phyloP scores from a whole-genome alignment of 2,113 vertebrate genomes.

The Pundamilia nyererei region DNA sequence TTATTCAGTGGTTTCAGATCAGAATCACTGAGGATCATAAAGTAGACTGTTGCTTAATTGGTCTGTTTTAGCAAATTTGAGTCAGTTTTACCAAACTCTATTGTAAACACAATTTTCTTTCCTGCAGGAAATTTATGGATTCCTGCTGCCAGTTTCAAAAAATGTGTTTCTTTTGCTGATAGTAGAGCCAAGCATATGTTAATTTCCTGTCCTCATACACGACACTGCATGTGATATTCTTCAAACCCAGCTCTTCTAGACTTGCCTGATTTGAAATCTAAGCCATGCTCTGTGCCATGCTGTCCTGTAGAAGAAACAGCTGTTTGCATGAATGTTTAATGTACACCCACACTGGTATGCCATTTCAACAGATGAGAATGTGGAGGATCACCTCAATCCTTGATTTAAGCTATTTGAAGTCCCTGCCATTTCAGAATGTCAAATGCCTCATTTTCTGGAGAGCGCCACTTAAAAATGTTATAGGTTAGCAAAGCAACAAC shows the following conservation, averaged over 20 bases:
- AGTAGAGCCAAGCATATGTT: background rate
- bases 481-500: background rate
- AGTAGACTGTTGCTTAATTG: background rate
- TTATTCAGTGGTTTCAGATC: background rate
- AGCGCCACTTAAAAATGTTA: constrained; percentile 8
- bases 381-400: constrained; percentile 17
- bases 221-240: background rate
- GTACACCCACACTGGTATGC: constrained; percentile 32
- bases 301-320: constrained; percentile 58
- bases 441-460: constrained; percentile 28
- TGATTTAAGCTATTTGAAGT: constrained; percentile 47
- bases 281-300: constrained; percentile 20
- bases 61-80: background rate
- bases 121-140: background rate
- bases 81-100: background rate
- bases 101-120: background rate
- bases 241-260: background rate
- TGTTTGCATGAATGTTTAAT: constrained; percentile 75
- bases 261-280: constrained; percentile 36
- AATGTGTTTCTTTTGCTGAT: background rate
- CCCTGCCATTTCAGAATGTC: constrained; percentile 36
- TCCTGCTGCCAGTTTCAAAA: background rate
- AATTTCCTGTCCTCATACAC: background rate
- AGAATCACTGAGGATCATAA: background rate
- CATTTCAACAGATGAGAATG: constrained; percentile 39